Evolutionary conservation across 2,113 vertebrate species (phyloP), one percentile per base, ranked within the genome.

Genomic region (Tauraco erythrolophus): DNA sequence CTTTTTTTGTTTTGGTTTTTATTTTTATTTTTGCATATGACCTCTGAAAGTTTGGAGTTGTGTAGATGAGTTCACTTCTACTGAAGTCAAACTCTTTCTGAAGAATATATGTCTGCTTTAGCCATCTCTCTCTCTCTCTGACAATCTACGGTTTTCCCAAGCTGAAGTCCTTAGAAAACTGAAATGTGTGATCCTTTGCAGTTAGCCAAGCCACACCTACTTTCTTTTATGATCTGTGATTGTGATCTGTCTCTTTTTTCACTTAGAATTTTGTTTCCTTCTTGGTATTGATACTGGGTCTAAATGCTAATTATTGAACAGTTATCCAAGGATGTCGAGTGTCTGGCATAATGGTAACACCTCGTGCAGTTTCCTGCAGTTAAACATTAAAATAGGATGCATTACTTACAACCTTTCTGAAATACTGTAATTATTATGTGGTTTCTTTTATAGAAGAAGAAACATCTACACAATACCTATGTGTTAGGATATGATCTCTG

Each of bases 171-270:
- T 78, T 35, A 92, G 64, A 77, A 94, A 95, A 87, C 76, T 46
- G 64, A 87, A 84, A 64, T 83, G 56, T 11, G 78, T 65, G 81
- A 41, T 70, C 23, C 39, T 15, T 39, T 25, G 58, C 65, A 54
- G 37, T 51, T 60, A 70, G 78, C 75, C 92, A 97, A 93, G 83
- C 82, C 94, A 89, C 97, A 9, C 97, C 97, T 69, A 70, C 94
- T 51, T 27, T 50, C 41, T 64, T 54, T 65, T 27, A 21, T 53
- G 48, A 76, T 56, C 69, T 35, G 33, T 21, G 46, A 57, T 77
- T 87, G 62, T 53, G 41, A 56, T 62, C 41, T 57, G 4, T 58
- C 48, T 78, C 28, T 82, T 50, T 82, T 39, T 58, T 30, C 24
- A 24, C 31, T 65, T 71, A 46, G 31, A 57, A 53, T 91, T 89